Evolutionary conservation across 2,888 invertebrate species (phyloP).

Genomic region (Gisinianus flammeolus): DNA sequence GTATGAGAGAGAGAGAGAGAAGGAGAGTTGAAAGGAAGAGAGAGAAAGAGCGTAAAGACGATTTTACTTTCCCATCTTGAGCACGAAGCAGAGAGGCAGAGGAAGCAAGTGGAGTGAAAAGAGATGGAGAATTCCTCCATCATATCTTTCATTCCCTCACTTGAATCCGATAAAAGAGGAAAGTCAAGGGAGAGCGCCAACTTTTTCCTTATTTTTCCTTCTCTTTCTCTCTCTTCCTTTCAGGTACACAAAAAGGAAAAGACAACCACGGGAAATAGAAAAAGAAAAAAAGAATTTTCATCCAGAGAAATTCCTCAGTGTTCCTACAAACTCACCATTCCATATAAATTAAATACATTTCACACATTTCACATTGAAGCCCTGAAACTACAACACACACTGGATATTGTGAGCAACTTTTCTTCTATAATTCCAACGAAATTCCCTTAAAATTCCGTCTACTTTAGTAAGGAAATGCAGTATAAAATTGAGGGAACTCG

Average conservation of each 20-base stretch:
- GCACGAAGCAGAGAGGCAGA: constrained; percentile 6
- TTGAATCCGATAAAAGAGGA: constrained; percentile 19
- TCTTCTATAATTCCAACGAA: no score
- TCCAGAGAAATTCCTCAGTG: no score
- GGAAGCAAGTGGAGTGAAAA: constrained; percentile 14
- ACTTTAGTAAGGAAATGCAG: no score
- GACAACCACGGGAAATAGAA: not conserved
- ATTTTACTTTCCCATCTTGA: constrained; percentile 19
- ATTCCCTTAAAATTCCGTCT: no score
- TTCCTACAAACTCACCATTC: no score
- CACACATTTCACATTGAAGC: no score
- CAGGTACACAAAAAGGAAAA: not conserved
- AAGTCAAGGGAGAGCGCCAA: constrained; percentile 17
- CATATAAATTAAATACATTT: no score
- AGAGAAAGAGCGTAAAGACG: not conserved
- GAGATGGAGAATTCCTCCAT: constrained; percentile 23
- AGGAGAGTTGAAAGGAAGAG: no score
- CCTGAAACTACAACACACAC: no score
- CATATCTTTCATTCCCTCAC: constrained; percentile 19
- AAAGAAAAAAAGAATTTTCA: constrained; percentile 5
- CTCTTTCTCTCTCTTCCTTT: not conserved
- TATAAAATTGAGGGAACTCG: no score
- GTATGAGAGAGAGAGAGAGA: no score
- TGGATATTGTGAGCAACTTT: no score
- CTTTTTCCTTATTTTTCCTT: not conserved